phyloP scores from a whole-genome alignment of 2,113 vertebrate species.

The Eclectus roratus region DNA sequence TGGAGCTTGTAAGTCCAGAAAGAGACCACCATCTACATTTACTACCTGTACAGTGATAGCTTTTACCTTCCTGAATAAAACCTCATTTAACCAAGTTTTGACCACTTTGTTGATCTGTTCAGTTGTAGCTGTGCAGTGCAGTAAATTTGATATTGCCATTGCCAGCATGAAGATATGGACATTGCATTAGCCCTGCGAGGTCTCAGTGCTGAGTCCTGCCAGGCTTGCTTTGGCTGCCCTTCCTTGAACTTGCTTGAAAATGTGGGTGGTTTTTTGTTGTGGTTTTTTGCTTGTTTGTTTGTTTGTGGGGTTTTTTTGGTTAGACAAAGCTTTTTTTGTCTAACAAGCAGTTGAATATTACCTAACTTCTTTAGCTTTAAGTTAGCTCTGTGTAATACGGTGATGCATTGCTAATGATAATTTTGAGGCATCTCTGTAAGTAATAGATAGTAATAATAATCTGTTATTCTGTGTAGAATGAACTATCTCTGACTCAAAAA shows the following conservation, averaged over 20 bases:
- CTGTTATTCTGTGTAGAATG: background rate
- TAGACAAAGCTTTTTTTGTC: background rate
- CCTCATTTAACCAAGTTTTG: background rate
- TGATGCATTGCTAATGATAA: background rate
- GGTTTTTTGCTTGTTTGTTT: too few species aligned
- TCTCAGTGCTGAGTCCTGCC: accelerated
- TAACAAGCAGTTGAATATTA: background rate
- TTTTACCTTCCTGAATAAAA: background rate
- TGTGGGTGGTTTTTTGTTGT: too few species aligned
- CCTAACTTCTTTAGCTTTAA: background rate
- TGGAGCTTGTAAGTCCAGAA: background rate
- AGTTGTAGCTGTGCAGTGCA: background rate
- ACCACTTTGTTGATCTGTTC: background rate
- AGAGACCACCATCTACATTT: background rate
- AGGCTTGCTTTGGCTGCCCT: background rate
- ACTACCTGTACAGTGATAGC: accelerated
- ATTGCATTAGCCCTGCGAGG: background rate
- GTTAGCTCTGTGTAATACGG: background rate
- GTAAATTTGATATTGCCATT: background rate
- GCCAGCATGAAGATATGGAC: accelerated
- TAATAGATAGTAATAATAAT: background rate
- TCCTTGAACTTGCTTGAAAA: background rate
- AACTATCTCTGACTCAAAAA: background rate
- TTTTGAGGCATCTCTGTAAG: background rate
- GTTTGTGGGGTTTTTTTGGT: background rate